phyloP scores from a whole-genome alignment of 1,140 invertebrate species.

The Procambarus clarkii region DNA sequence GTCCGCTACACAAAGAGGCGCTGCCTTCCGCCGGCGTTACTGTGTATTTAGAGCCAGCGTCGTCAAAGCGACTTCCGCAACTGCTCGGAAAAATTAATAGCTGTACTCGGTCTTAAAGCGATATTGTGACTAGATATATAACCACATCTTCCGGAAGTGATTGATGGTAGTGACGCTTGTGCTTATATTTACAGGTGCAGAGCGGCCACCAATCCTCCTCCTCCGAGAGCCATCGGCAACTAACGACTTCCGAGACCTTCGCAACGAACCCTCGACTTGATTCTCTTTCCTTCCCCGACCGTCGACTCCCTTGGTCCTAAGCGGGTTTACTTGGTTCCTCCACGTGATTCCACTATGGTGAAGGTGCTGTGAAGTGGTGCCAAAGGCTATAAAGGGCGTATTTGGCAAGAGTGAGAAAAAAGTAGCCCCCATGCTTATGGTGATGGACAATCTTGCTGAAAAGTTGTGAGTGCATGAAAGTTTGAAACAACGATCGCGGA shows the following conservation, averaged over 20 bases:
- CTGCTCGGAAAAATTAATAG: neutral
- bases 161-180: neutral
- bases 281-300: neutral
- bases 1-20: neutral
- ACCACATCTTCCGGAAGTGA: too few species aligned
- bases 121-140: too few species aligned
- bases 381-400: neutral
- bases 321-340: neutral
- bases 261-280: constrained; percentile 8
- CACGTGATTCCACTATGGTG: neutral
- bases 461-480: neutral
- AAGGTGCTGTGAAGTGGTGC: neutral
- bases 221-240: constrained; percentile 6
- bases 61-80: neutral
- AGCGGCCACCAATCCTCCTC: neutral
- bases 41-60: neutral
- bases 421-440: neutral
- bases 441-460: neutral
- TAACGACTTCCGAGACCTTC: constrained; percentile 3
- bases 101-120: too few species aligned
- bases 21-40: neutral
- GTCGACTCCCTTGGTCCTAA: neutral
- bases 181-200: neutral
- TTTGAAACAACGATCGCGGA: neutral
- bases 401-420: neutral